phyloP scores from a whole-genome alignment of 1,140 invertebrate species.

The Drosophila athabasca region DNA sequence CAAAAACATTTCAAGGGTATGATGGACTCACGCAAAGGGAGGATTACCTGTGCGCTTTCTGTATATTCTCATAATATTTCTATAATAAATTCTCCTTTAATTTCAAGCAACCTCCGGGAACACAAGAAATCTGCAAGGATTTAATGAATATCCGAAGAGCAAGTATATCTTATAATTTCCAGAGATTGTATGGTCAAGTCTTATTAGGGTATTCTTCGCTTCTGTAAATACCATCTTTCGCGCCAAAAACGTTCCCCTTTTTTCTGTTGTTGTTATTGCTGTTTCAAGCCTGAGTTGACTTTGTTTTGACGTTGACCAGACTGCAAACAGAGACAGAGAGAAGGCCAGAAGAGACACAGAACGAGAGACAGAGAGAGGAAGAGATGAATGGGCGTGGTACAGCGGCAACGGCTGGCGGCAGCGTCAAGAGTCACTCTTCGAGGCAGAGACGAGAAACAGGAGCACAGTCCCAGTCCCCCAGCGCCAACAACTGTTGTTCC shows the following conservation, averaged over 20 bases:
- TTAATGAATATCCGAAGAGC: too few relatives aligned
- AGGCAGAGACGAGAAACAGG: constrained; percentile 45
- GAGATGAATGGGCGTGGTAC: constrained; percentile 66
- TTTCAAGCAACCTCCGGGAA: too few relatives aligned
- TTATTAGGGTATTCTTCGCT: constrained; percentile 1
- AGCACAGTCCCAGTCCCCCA: constrained; percentile 54
- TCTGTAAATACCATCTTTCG: neutral
- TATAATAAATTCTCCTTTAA: too few relatives aligned
- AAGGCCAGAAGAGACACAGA: constrained; percentile 15
- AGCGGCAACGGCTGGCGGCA: neutral
- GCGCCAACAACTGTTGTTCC: constrained; percentile 22
- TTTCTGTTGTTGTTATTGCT: constrained; percentile 1
- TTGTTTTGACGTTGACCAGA: constrained; percentile 58
- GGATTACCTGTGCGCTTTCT: neutral
- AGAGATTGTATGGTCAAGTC: too few relatives aligned
- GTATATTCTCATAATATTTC: too few relatives aligned
- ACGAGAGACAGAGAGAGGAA: constrained; percentile 31
- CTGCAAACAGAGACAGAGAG: constrained; percentile 19
- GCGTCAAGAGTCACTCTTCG: too few relatives aligned
- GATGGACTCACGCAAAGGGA: too few relatives aligned
- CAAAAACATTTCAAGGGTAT: constrained; percentile 53
- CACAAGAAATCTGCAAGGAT: too few relatives aligned
- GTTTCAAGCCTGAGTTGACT: constrained; percentile 46
- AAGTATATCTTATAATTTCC: too few relatives aligned
- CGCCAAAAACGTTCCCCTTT: constrained; percentile 17